Evolutionary conservation across 2,113 vertebrate genomes (phyloP), one percentile per base, ranked within the genome.

Genomic region (Steatornis caripensis): DNA sequence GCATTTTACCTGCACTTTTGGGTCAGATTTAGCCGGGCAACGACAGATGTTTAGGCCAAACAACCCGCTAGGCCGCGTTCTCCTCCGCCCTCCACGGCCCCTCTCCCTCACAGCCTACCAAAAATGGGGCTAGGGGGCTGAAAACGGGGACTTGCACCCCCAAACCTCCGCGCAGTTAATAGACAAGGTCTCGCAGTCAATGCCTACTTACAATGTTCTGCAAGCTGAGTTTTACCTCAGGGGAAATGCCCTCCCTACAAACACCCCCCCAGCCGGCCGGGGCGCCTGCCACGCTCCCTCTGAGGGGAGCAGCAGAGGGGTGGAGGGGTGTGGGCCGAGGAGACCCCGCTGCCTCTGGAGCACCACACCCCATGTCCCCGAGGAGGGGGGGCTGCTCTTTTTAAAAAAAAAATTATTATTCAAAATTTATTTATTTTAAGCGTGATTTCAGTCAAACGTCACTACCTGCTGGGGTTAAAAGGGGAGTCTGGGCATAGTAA

Each of bases 1-100:
- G 18, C 54, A 9, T 54, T 90, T 89, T 74, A 10, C 1, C 12
- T 37, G 34, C 0, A 5, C 0, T 87, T 93, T 91, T 15, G 36
- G 10, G 19, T 19, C 0, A 2, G 53, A 36, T 76, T 71, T 39
- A 74, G 24, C 6, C 0, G 0, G 11, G 26, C 4, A 55, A 0
- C 4, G 36, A 17, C 58, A 70, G 27, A 14, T 9, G 43, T 54
- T 55, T 12, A 66, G 64, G 64, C 80, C 24, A 4, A 45, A 54
- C 2, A 1, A 11, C 8, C 1, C 0, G 3, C 70, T 41, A 27
- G 58, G 70, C 70, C 55, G 0, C 2, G 2, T 5, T 12, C 30
- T 12, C 39, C 2, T 1, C 65, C 3, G 5, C 6, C 6, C 29
- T 17, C 22, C 2, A 1, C 1, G 0, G 18, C 37, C 7, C 6